phyloP scores from a whole-genome alignment of 2,797 vertebrate genomes.

The Enteromius unitaeniatus region DNA sequence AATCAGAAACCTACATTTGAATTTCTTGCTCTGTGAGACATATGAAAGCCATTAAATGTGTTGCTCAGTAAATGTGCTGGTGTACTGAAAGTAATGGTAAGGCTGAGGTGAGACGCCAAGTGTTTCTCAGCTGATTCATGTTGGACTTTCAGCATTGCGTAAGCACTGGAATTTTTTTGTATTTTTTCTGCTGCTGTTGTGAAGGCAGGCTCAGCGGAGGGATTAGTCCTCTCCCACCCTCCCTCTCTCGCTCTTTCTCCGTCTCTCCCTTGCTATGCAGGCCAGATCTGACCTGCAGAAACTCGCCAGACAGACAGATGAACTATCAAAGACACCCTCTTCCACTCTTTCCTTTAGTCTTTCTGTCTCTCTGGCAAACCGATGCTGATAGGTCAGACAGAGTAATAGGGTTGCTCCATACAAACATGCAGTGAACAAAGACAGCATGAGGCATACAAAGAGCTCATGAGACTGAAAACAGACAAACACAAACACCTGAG shows the following conservation, averaged over 20 bases:
- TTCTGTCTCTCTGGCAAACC: conserved; percentile 31
- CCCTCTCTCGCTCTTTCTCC: conserved; percentile 33
- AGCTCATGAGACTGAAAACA: conserved; percentile 37
- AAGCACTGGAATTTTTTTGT: conserved; percentile 12
- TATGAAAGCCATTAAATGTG: background rate
- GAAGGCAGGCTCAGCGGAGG: conserved; percentile 15
- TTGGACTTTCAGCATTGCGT: conserved; percentile 30
- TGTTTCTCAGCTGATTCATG: conserved; percentile 45
- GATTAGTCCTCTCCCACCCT: conserved; percentile 26
- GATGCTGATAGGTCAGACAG: conserved; percentile 5
- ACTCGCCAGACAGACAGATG: conserved; percentile 42
- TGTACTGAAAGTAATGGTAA: background rate
- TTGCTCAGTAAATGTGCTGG: background rate
- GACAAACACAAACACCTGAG: conserved; percentile 60
- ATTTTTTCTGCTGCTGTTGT: background rate
- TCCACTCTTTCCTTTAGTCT: conserved; percentile 17
- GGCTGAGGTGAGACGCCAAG: background rate
- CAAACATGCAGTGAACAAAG: conserved; percentile 36
- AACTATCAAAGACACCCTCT: conserved; percentile 22
- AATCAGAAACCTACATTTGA: too few relatives aligned
- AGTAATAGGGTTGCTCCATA: conserved; percentile 19
- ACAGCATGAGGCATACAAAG: conserved; percentile 36
- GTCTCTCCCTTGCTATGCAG: conserved; percentile 3
- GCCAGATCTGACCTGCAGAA: conserved; percentile 40
- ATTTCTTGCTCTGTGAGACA: too few relatives aligned